Percentiles rank a stretch among this genome's conserved stretches.
These are phyloP conservation scores for Ginglymostoma cirratum DNA, from an alignment of 2,113 vertebrate species.

Conservation along the genomic window DNA sequence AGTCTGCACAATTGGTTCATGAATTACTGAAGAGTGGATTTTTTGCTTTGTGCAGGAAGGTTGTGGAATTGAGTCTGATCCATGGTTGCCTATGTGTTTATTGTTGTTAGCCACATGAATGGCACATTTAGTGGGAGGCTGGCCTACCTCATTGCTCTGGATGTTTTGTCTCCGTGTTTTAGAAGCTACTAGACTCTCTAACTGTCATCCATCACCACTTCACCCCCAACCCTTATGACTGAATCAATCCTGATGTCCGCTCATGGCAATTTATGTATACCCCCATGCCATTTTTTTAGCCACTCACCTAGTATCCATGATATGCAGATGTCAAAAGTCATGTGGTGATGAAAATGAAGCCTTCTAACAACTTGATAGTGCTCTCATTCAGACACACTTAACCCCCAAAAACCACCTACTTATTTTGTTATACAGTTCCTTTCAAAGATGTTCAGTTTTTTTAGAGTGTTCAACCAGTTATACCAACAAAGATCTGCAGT, in stretches of 20 bases:
- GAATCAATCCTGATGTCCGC: too few relatives aligned
- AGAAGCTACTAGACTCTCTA: background rate
- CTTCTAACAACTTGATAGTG: background rate
- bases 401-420: background rate
- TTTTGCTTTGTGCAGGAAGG: background rate
- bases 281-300: too few relatives aligned
- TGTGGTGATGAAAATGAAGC: background rate
- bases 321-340: too few relatives aligned
- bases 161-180: background rate
- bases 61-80: background rate
- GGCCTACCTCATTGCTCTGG: background rate
- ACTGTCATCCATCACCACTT: background rate
- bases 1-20: background rate
- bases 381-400: background rate
- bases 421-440: background rate
- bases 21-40: background rate
- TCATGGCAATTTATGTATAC: background rate
- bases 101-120: background rate
- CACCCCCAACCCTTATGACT: too few relatives aligned
- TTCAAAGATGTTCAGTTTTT: background rate
- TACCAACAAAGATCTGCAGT: background rate
- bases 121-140: background rate
- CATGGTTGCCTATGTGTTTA: background rate
- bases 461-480: background rate
- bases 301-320: too few relatives aligned